Conservation (phyloP, 2,888 invertebrate species). For the Ophion ellenae region DNA sequence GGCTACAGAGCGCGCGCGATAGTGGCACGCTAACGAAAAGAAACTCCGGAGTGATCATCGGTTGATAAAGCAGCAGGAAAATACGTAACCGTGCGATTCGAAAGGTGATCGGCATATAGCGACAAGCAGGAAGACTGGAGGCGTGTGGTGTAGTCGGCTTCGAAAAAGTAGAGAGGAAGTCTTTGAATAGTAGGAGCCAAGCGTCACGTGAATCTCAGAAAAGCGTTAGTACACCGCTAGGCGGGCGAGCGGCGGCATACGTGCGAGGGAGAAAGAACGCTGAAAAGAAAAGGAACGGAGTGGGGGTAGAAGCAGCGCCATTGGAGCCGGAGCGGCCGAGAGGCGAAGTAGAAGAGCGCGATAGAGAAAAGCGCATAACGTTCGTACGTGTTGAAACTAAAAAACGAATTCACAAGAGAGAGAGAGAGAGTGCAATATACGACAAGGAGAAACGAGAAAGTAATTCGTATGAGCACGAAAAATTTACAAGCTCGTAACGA, state of each 20-base stretch:
- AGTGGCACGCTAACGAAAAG: constrained; percentile 8
- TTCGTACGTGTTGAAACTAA: constrained; percentile 10
- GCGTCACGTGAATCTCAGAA: constrained; percentile 57
- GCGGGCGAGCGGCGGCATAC: constrained; percentile 31
- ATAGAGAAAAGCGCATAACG: constrained; percentile 33
- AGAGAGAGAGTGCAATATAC: constrained; percentile 1
- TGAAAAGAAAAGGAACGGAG: background rate
- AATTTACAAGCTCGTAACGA: background rate
- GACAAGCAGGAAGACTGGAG: constrained; percentile 34
- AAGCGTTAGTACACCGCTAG: constrained; percentile 38
- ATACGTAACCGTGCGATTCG: constrained; percentile 25
- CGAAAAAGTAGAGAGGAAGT: constrained; percentile 48
- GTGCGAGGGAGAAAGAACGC: constrained; percentile 16
- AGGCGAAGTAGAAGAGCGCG: constrained; percentile 20
- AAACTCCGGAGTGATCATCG: constrained; percentile 22
- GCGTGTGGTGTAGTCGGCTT: constrained; percentile 22
- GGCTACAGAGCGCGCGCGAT: background rate
- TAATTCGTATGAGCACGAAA: constrained; percentile 6
- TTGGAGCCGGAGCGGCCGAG: constrained; percentile 42
- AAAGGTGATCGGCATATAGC: constrained; percentile 10
- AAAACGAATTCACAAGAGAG: background rate
- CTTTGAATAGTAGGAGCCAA: constrained; percentile 27
- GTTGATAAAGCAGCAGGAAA: constrained; percentile 28
- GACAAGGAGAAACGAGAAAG: constrained; percentile 19
- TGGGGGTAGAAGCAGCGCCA: constrained; percentile 44